These are phyloP conservation scores for Margaritifera margaritifera DNA, from an alignment of 2,888 invertebrate species.

Conservation along the genomic window DNA sequence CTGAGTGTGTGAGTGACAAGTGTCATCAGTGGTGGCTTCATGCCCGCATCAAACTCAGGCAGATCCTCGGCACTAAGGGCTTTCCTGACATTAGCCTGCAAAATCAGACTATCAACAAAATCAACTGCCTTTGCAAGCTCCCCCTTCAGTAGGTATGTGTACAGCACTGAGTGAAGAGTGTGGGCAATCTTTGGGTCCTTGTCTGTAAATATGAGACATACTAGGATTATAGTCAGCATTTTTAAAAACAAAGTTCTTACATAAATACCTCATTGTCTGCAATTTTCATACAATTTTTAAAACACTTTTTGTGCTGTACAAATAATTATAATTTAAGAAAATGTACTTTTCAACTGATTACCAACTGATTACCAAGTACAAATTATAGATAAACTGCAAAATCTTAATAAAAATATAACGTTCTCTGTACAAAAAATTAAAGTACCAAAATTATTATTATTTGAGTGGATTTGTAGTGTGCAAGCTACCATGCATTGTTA, in stretches of 20 bases:
- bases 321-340: no score
- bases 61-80: constrained; percentile 45
- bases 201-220: constrained; percentile 17
- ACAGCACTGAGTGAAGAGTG: constrained; percentile 65
- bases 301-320: constrained; percentile 6
- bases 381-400: no score
- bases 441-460: no score
- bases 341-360: no score
- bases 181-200: constrained; percentile 44
- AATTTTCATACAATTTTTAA: neutral
- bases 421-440: no score
- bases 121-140: constrained; percentile 57
- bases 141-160: constrained; percentile 61
- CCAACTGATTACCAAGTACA: no score
- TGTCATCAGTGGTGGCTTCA: constrained; percentile 56
- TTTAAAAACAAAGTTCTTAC: neutral
- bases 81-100: constrained; percentile 51
- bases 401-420: no score
- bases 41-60: constrained; percentile 34
- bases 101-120: constrained; percentile 58
- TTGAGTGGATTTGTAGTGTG: no score
- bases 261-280: neutral
- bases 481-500: no score
- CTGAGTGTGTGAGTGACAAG: constrained; percentile 53
- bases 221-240: neutral